Evolutionary conservation across 2,888 invertebrate species (phyloP).

Genomic region (Amiota minor): DNA sequence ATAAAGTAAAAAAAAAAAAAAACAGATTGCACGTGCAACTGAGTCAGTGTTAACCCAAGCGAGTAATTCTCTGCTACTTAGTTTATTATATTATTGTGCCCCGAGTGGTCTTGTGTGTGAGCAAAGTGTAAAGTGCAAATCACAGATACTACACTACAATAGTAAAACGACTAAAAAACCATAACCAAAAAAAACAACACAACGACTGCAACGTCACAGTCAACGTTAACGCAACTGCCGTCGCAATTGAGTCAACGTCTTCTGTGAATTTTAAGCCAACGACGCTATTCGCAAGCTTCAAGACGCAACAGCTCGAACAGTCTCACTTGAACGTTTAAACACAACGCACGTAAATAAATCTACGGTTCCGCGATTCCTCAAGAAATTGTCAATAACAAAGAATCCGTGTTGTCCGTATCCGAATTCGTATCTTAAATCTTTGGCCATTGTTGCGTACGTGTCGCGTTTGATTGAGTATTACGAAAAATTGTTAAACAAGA

Average conservation of each 20-base stretch:
- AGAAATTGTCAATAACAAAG: slow-evolving; percentile 12
- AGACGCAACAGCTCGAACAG: slow-evolving; percentile 65
- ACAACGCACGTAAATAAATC: slow-evolving; percentile 58
- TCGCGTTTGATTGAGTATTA: slow-evolving; percentile 10
- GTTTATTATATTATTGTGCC: slow-evolving; percentile 27
- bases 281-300: slow-evolving; percentile 18
- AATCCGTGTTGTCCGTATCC: not conserved
- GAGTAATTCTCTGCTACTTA: slow-evolving; percentile 27
- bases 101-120: slow-evolving; percentile 24
- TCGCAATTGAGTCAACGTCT: slow-evolving; percentile 23
- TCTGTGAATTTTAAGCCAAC: slow-evolving; percentile 29
- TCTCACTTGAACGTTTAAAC: slow-evolving; percentile 66
- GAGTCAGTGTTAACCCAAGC: slow-evolving; percentile 1
- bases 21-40: slow-evolving; percentile 28
- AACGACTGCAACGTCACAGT: slow-evolving; percentile 40
- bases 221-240: slow-evolving; percentile 42
- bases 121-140: slow-evolving; percentile 69
- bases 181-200: slow-evolving; percentile 46
- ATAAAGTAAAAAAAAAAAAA: slow-evolving; percentile 44
- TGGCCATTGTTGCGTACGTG: not conserved
- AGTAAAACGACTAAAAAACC: no score
- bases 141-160: no score
- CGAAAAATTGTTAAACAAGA: slow-evolving; percentile 25
- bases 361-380: slow-evolving; percentile 19
- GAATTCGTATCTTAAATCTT: not conserved